phyloP scores from a whole-genome alignment of 2,113 vertebrate species.

The Raja brachyura region DNA sequence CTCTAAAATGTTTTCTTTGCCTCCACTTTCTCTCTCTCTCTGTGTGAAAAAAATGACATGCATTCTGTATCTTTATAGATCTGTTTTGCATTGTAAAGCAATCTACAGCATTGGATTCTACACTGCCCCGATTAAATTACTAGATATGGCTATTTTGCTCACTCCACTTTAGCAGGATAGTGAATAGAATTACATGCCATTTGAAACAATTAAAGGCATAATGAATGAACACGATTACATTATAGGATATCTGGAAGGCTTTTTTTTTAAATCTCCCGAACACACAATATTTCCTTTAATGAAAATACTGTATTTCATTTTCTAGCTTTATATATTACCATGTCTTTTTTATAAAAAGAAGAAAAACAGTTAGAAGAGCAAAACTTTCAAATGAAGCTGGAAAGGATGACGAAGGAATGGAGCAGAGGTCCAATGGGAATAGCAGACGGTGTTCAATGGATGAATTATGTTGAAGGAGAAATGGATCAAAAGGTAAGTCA shows the following conservation, averaged over 20 bases:
- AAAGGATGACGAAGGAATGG: not conserved
- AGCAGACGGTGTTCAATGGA: not conserved
- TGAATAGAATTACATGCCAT: not conserved
- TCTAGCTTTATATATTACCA: not conserved
- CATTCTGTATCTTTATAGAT: not conserved
- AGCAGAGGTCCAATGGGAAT: slow-evolving; percentile 26
- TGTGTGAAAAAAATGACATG: not conserved
- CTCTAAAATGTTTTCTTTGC: not conserved
- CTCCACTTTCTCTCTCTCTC: not conserved
- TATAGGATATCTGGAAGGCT: not conserved
- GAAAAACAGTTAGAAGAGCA: not conserved
- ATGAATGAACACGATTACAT: slow-evolving; percentile 4
- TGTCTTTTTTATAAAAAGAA: not conserved
- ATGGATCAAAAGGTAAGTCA: slow-evolving; percentile 64
- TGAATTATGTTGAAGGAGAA: slow-evolving; percentile 46
- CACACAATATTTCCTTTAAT: not conserved
- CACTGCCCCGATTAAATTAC: no score
- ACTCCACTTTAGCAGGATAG: not conserved
- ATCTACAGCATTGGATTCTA: not conserved
- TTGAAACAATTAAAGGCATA: slow-evolving; percentile 3
- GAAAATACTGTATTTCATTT: slow-evolving; percentile 8
- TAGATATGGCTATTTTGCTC: not conserved
- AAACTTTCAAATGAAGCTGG: slow-evolving; percentile 34
- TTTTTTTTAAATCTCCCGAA: not conserved
- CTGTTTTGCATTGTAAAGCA: not conserved